Conservation (phyloP, 2,888 invertebrate species). For the Baccha elongata region DNA sequence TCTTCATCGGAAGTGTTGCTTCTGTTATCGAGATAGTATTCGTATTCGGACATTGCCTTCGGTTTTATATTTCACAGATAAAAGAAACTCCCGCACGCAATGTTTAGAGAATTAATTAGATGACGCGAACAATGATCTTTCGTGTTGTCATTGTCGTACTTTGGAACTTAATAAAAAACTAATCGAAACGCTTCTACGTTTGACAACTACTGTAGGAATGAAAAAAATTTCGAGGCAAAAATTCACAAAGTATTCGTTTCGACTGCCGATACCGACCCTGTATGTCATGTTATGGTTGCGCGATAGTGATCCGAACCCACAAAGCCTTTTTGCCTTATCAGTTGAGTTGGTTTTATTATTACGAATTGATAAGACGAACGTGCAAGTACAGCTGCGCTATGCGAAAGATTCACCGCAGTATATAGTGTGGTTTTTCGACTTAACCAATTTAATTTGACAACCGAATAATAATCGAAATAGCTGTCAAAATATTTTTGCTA, state of each 20-base stretch:
- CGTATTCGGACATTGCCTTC: conserved; percentile 53
- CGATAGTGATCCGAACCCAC: conserved; percentile 11
- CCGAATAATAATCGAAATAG: background rate
- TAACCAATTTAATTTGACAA: background rate
- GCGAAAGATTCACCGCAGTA: background rate
- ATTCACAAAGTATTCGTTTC: conserved; percentile 21
- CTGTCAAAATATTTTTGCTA: conserved; percentile 14
- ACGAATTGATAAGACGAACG: conserved; percentile 21
- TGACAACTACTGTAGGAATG: conserved; percentile 19
- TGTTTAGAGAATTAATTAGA: background rate
- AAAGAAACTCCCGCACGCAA: conserved; percentile 25
- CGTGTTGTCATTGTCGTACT: conserved; percentile 38
- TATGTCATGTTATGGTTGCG: conserved; percentile 20
- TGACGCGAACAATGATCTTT: conserved; percentile 18
- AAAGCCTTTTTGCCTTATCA: conserved; percentile 9
- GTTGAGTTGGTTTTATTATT: background rate
- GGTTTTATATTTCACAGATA: background rate
- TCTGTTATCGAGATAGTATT: conserved; percentile 52
- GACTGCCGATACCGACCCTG: background rate
- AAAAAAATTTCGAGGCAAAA: conserved; percentile 5
- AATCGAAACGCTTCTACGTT: conserved; percentile 41
- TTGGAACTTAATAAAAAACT: conserved; percentile 15
- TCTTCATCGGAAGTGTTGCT: conserved; percentile 63
- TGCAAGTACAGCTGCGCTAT: background rate
- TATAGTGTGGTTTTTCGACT: background rate